Conservation (phyloP, 2,797 vertebrate genomes). For the Galaxias olidus region DNA sequence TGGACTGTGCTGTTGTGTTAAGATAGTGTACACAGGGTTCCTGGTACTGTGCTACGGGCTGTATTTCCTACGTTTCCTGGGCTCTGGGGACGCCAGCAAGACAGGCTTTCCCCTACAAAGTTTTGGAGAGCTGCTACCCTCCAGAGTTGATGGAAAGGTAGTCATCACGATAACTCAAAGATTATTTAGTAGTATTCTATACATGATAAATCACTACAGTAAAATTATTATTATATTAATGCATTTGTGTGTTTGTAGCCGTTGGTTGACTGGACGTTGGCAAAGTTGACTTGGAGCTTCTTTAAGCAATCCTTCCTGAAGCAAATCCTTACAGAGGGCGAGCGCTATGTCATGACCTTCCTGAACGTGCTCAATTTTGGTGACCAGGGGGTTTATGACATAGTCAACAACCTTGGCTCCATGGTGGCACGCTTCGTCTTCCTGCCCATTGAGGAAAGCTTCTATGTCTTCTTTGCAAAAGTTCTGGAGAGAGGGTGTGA, state of each 20-base stretch:
- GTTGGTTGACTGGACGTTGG: conserved; percentile 85
- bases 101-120: conserved; percentile 81
- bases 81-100: conserved; percentile 80
- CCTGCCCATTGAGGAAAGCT: conserved; percentile 95
- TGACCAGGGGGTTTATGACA: conserved; percentile 95
- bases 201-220: too few species aligned
- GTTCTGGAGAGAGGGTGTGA: conserved; percentile 87
- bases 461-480: conserved; percentile 96
- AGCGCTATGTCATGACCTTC: conserved; percentile 98
- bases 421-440: conserved; percentile 96
- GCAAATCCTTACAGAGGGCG: conserved; percentile 96
- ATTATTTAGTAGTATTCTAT: too few species aligned
- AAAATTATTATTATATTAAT: neutral
- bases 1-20: conserved; percentile 34
- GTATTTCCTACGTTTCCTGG: conserved; percentile 86
- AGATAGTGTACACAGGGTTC: conserved; percentile 87
- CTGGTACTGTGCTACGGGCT: conserved; percentile 84
- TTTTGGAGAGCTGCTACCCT: conserved; percentile 82
- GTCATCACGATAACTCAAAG: neutral
- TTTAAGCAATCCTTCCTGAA: conserved; percentile 98
- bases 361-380: conserved; percentile 95
- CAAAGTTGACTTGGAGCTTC: conserved; percentile 93
- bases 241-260: conserved; percentile 67
- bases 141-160: conserved; percentile 77
- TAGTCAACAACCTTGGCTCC: conserved; percentile 96